phyloP scores from a whole-genome alignment of 2,797 vertebrate species.

The Poeciliopsis gracilis region DNA sequence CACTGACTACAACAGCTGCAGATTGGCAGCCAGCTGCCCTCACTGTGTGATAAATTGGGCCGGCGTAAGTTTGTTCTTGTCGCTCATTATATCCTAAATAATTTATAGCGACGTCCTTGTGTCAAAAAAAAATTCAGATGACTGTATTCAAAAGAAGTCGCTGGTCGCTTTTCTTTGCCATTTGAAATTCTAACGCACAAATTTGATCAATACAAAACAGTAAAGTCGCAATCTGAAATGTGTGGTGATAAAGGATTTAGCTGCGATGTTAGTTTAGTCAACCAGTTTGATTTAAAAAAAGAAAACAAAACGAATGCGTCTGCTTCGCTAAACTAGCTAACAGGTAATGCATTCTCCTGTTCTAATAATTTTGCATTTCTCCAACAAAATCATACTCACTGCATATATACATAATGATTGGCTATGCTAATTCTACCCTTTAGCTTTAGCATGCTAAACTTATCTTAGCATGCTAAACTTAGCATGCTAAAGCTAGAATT shows the following conservation, averaged over 20 bases:
- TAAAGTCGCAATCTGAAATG: not conserved
- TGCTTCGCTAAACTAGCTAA: not conserved
- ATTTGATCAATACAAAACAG: not conserved
- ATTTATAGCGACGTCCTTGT: not conserved
- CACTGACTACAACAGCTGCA: slow-evolving; percentile 5
- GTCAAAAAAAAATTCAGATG: not conserved
- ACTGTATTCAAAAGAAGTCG: not conserved
- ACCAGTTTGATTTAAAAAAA: not conserved
- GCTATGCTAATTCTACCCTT: not conserved
- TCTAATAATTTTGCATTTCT: not conserved
- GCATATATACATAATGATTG: not conserved
- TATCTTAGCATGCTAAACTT: too few species aligned
- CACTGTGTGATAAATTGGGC: not conserved
- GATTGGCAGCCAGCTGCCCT: slow-evolving; percentile 9
- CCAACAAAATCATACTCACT: not conserved
- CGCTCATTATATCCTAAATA: too few species aligned
- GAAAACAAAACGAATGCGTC: not conserved
- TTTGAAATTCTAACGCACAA: not conserved
- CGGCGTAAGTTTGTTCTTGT: not conserved
- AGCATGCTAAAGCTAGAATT: not conserved
- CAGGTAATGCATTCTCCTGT: not conserved
- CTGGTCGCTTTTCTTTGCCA: not conserved
- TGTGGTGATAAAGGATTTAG: not conserved
- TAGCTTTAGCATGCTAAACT: too few species aligned
- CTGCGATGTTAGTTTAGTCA: not conserved